Percentiles rank a stretch among this genome's conserved stretches.
Evolutionary conservation across 1,140 invertebrate genomes (phyloP).

Genomic region (Zaprionus gabonicus): DNA sequence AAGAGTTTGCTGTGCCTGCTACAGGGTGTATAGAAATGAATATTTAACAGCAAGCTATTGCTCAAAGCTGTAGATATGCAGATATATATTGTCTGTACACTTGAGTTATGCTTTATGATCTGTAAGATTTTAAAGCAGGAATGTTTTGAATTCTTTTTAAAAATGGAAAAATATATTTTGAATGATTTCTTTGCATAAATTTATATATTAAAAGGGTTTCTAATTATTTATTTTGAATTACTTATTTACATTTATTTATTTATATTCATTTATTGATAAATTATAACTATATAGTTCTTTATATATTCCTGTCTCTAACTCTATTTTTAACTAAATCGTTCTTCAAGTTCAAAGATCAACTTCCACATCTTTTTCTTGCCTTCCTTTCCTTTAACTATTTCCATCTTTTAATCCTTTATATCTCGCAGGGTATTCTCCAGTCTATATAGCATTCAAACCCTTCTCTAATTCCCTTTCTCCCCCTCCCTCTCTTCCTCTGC

Average conservation of each 20-base stretch:
- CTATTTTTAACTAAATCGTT: too few species aligned
- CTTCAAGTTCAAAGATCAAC: too few species aligned
- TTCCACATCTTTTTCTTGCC: too few species aligned
- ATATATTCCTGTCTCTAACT: too few species aligned
- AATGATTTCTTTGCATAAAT: not conserved
- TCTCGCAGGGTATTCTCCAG: not conserved
- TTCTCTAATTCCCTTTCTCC: not conserved
- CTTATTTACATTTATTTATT: not conserved
- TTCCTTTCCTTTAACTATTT: too few species aligned
- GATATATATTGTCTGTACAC: not conserved
- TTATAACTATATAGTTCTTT: not conserved
- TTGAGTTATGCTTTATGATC: not conserved
- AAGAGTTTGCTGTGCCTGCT: conserved; percentile 16
- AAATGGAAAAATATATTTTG: not conserved
- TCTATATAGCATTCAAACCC: not conserved
- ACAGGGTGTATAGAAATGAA: conserved; percentile 26
- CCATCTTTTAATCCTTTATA: too few species aligned
- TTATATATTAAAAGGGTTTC: not conserved
- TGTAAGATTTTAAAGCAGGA: not conserved
- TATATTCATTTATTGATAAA: not conserved
- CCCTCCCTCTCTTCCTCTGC: not conserved
- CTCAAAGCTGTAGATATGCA: not conserved
- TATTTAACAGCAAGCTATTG: not conserved
- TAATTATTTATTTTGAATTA: not conserved
- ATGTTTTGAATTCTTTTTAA: not conserved